Conservation (phyloP, 2,888 invertebrate species). For the Bellardia bayeri region DNA sequence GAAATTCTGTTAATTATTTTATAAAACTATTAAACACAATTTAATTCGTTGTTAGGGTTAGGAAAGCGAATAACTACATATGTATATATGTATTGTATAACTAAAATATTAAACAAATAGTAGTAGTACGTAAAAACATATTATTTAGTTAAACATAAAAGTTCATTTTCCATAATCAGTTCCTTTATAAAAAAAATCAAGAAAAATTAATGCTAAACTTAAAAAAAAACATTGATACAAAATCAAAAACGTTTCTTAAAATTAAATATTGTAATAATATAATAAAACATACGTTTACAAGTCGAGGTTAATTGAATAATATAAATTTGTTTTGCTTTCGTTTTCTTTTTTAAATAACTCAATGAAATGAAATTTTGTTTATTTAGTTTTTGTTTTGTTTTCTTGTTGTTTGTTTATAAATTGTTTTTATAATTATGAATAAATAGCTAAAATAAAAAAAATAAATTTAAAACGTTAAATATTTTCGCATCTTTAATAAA, state of each 20-base stretch:
- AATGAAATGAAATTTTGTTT: constrained; percentile 28
- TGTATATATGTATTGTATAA: no score
- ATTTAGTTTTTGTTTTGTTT: constrained; percentile 7
- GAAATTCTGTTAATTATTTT: constrained; percentile 8
- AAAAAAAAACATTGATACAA: not conserved
- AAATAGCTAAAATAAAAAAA: constrained; percentile 53
- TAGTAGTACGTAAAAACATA: no score
- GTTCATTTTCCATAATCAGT: no score
- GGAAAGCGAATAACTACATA: not conserved
- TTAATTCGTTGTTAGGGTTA: constrained; percentile 37
- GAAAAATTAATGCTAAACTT: not conserved
- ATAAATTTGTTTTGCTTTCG: not conserved
- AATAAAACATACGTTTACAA: constrained; percentile 4
- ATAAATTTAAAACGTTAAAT: constrained; percentile 58
- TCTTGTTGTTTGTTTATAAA: constrained; percentile 34
- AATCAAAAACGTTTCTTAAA: no score
- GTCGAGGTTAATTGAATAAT: constrained; percentile 12
- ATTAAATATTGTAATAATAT: not conserved
- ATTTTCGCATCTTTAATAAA: constrained; percentile 54
- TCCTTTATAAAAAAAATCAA: no score
- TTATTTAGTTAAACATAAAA: no score
- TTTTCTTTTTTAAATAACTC: constrained; percentile 10
- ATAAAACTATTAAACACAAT: not conserved
- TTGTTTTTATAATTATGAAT: constrained; percentile 25
- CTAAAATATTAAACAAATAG: not conserved